A percentile compares a stretch with the other conserved stretches of the same genome.
phyloP scores from a whole-genome alignment of 2,888 invertebrate species.

The Chrysolina americana region DNA sequence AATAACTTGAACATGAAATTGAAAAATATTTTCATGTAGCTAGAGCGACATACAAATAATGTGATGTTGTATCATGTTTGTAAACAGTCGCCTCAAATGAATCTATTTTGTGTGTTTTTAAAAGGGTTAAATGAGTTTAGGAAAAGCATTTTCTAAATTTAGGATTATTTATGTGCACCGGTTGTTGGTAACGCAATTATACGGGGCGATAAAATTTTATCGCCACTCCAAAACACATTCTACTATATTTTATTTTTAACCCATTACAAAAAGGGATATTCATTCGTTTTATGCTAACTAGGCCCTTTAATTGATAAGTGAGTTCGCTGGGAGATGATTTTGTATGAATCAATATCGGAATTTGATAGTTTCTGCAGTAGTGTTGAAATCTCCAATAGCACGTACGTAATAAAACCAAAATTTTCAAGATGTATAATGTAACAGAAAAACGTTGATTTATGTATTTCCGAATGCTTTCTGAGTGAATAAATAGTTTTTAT shows the following conservation, averaged over 20 bases:
- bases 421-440: no score
- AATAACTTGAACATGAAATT: no score
- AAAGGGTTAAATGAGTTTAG: constrained; percentile 23
- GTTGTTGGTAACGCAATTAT: constrained; percentile 39
- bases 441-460: no score
- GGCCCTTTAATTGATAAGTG: not conserved
- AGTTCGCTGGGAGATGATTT: no score
- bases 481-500: no score
- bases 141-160: constrained; percentile 37
- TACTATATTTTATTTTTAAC: constrained; percentile 19
- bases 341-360: no score
- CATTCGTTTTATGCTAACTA: not conserved
- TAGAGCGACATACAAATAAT: not conserved
- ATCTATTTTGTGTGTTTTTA: constrained; percentile 5
- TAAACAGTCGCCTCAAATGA: not conserved
- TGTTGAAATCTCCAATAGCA: no score
- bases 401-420: no score
- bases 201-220: constrained; percentile 48
- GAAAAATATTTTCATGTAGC: not conserved
- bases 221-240: constrained; percentile 16
- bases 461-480: no score
- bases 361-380: no score
- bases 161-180: constrained; percentile 43
- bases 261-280: not conserved
- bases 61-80: not conserved